Evolutionary conservation across 2,113 vertebrate genomes (phyloP), one percentile per base, ranked within the genome.

Genomic region (Mormoops blainvillei): DNA sequence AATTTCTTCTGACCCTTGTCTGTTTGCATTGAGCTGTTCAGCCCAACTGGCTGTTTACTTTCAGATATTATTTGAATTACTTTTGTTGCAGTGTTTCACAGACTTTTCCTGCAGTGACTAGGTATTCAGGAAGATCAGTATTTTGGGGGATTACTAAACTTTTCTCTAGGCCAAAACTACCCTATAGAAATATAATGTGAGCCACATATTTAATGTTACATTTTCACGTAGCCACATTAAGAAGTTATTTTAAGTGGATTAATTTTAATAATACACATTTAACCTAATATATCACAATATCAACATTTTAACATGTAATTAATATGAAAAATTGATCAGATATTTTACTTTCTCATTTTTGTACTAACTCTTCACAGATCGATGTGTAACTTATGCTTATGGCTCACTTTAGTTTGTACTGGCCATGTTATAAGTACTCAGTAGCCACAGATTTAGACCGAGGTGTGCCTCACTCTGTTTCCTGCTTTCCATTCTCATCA

Each of bases 171-270:
- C 20, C 7, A n/a, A 10, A 5, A 16, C 61, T 56, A 24, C 78
- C 52, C 36, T 43, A 4, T 52, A 31, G 61, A 92, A 92, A 95
- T 83, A 31, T 13, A 56, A 70, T 61, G 28, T 83, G 77, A 92
- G n/a, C 13, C 52, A 76, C 20, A 18, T 65, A 48, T 54, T 89
- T 36, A 24, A 86, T 38, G 36, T 56, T 80, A 56, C 52, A 1
- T 22, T 81, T 81, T 89, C 41, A 68, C 24, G 13, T 52, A 80
- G 13, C n/a, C 89, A 80, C 33, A 4, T 81, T 31, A 70, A 87
- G 61, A 56, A 77, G 33, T 20, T 58, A 28, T 58, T 88, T 61
- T n/a, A 67, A 94, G n/a, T 33, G 33, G 36, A 52, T 19, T 65
- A 54, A 71, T 85, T 71, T 93, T 52, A 77, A 36, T 76, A 41